phyloP scores from a whole-genome alignment of 2,797 vertebrate species.

The Spheniscus humboldti region DNA sequence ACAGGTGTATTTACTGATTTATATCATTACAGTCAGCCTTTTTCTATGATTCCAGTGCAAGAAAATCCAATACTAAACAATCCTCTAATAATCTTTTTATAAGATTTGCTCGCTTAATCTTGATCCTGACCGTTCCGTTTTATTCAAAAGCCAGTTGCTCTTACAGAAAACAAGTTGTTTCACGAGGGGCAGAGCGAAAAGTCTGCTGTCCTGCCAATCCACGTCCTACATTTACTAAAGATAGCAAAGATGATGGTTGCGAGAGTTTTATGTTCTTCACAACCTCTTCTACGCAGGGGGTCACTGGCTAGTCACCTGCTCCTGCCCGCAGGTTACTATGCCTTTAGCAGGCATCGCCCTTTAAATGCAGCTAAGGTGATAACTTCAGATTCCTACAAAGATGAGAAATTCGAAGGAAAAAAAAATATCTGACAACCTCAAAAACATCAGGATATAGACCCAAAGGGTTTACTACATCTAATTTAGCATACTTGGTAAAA shows the following conservation, averaged over 20 bases:
- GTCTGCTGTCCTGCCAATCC: background rate
- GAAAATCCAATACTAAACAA: background rate
- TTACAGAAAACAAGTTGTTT: background rate
- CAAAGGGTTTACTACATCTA: background rate
- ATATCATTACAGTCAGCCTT: background rate
- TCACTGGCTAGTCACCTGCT: background rate
- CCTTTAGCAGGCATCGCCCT: background rate
- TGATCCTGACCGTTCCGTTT: background rate
- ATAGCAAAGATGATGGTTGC: too few relatives aligned
- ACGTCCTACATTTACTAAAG: background rate
- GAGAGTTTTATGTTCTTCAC: background rate
- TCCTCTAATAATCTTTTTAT: background rate
- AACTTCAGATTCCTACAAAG: background rate
- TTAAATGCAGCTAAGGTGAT: background rate
- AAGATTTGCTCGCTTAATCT: conserved; percentile 13
- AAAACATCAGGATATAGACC: background rate
- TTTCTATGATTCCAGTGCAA: background rate
- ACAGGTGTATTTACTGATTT: background rate
- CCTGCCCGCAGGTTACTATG: fast-evolving
- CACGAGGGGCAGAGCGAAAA: background rate
- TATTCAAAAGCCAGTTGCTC: background rate
- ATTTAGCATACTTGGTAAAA: conserved; percentile 13
- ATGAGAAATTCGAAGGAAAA: background rate
- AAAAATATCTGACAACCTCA: background rate
- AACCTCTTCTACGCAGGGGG: background rate